Evolutionary conservation across 2,888 invertebrate genomes (phyloP).

Genomic region (Matsumyia berberina): DNA sequence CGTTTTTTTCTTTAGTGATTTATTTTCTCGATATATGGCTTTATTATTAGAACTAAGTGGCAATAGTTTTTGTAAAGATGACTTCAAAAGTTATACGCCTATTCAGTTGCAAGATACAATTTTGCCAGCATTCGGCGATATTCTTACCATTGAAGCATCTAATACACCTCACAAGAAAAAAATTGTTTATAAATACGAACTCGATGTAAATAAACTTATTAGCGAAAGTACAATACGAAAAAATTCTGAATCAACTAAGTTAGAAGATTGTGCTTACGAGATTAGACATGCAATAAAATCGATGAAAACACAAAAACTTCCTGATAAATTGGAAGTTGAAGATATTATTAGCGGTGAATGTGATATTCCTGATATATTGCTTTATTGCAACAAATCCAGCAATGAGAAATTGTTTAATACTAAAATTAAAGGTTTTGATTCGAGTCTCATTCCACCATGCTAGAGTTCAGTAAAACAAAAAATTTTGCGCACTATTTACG

Average conservation of each 20-base stretch:
- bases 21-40: too few relatives aligned
- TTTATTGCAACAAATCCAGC: too few relatives aligned
- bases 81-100: constrained; percentile 38
- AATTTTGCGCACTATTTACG: too few relatives aligned
- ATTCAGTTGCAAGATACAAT: constrained; percentile 36
- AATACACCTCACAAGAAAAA: constrained; percentile 35
- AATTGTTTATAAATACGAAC: constrained; percentile 34
- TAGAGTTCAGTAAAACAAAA: too few relatives aligned
- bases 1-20: too few relatives aligned
- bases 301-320: constrained; percentile 19
- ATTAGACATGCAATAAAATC: too few relatives aligned
- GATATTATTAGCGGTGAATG: constrained; percentile 38
- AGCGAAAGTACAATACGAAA: constrained; percentile 20
- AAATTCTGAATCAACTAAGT: constrained; percentile 28
- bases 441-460: too few relatives aligned
- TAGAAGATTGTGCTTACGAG: constrained; percentile 19
- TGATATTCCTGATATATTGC: constrained; percentile 22
- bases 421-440: too few relatives aligned
- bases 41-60: too few relatives aligned
- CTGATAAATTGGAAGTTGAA: constrained; percentile 28
- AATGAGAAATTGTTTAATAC: too few relatives aligned
- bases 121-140: constrained; percentile 11
- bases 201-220: constrained; percentile 29
- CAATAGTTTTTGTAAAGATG: constrained; percentile 33
- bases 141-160: constrained; percentile 28